Percentiles rank a stretch among this genome's conserved stretches.
These are phyloP conservation scores for Baronia brevicornis DNA, from an alignment of 2,888 invertebrate genomes.

Conservation along the genomic window DNA sequence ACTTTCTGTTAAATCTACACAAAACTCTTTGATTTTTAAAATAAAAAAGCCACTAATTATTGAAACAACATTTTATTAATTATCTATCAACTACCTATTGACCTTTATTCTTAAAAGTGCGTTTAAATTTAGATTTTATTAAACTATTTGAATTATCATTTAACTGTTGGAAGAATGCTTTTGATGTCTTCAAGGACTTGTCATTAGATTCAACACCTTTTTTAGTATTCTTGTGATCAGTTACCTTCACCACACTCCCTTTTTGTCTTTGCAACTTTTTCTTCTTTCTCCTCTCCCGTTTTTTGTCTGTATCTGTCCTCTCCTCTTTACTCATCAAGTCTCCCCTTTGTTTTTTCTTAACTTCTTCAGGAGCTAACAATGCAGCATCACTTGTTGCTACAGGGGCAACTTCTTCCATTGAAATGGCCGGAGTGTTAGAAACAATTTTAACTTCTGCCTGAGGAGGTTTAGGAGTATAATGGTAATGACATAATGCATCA, in stretches of 20 bases:
- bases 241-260: constrained; percentile 56
- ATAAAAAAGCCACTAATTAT: constrained; percentile 7
- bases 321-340: constrained; percentile 83
- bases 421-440: constrained; percentile 91
- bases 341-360: constrained; percentile 78
- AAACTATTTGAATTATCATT: constrained; percentile 80
- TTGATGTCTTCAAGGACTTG: constrained; percentile 79
- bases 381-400: constrained; percentile 89
- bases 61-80: constrained; percentile 15
- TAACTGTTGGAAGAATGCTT: constrained; percentile 89
- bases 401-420: constrained; percentile 97
- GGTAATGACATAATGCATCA: constrained; percentile 94
- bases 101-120: constrained; percentile 49
- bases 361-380: constrained; percentile 94
- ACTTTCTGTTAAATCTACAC: no score
- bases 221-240: constrained; percentile 69
- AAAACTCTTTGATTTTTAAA: background rate
- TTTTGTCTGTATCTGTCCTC: constrained; percentile 89
- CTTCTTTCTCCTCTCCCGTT: constrained; percentile 90
- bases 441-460: constrained; percentile 93
- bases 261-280: constrained; percentile 82
- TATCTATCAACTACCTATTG: constrained; percentile 22
- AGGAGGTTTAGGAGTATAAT: constrained; percentile 92
- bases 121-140: constrained; percentile 46
- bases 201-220: constrained; percentile 76